A percentile compares a stretch with the other conserved stretches of the same genome.
Conservation (phyloP, 2,797 vertebrate genomes). For the Alectoris magna region DNA sequence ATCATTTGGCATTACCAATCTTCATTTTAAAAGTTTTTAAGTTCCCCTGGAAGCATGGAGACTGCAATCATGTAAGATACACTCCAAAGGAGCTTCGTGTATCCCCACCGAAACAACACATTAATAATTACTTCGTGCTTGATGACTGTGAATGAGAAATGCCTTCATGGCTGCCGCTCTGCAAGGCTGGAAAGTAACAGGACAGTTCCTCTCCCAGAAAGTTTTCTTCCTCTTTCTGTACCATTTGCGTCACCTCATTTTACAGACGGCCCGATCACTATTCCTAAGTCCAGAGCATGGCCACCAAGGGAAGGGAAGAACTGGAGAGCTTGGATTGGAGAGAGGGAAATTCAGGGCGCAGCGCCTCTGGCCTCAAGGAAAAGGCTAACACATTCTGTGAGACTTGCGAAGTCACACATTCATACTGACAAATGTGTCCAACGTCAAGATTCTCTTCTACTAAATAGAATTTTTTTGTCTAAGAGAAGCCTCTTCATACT, state of each 20-base stretch:
- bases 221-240: neutral
- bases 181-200: neutral
- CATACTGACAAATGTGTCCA: neutral
- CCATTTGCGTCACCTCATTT: neutral
- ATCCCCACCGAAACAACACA: neutral
- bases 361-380: fast-evolving
- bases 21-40: neutral
- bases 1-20: neutral
- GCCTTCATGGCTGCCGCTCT: neutral
- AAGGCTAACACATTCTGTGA: fast-evolving
- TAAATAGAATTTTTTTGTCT: neutral
- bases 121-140: neutral
- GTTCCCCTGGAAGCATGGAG: neutral
- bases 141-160: neutral
- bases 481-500: neutral
- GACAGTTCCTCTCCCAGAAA: neutral
- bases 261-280: neutral
- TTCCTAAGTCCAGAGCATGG: fast-evolving
- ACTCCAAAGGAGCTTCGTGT: neutral
- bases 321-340: neutral
- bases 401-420: neutral
- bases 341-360: neutral
- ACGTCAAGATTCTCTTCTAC: neutral
- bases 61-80: neutral
- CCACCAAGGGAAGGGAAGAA: neutral